A percentile compares a stretch with the other conserved stretches of the same genome.
Conservation (phyloP, 2,113 vertebrate species). For the Paramisgurnus dabryanus region DNA sequence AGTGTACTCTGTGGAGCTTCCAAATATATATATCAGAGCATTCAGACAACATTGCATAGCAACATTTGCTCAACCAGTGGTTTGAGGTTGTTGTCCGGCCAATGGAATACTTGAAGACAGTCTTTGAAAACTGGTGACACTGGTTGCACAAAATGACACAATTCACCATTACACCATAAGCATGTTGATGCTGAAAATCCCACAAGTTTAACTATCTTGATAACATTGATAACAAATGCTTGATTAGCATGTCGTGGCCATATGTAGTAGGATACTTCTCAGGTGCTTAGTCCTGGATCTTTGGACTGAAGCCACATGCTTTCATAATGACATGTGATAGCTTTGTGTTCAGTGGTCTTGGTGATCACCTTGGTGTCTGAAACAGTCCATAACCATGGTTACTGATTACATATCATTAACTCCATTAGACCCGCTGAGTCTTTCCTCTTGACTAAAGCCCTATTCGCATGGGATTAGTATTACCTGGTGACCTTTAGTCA, state of each 20-base stretch:
- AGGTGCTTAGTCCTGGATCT: background rate
- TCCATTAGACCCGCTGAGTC: too few relatives aligned
- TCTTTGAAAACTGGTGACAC: too few relatives aligned
- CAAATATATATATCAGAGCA: background rate
- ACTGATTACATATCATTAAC: background rate
- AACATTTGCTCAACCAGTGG: background rate
- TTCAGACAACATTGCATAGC: too few relatives aligned
- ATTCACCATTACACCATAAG: background rate
- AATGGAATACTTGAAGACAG: too few relatives aligned
- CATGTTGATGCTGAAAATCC: background rate
- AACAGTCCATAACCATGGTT: background rate
- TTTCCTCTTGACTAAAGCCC: too few relatives aligned
- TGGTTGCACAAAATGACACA: too few relatives aligned
- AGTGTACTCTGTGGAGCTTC: background rate
- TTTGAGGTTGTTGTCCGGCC: too few relatives aligned
- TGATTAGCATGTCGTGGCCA: background rate
- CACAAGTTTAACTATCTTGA: background rate
- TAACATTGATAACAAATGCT: constrained; percentile 11
- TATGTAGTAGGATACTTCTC: background rate
- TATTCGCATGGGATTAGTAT: too few relatives aligned
- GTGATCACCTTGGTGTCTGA: constrained; percentile 12
- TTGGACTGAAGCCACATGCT: constrained; percentile 20
- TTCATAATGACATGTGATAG: background rate
- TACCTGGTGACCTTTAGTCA: too few relatives aligned
- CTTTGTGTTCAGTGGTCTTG: constrained; percentile 6